These are phyloP conservation scores for Stegophylla sp. DNA, from an alignment of 2,888 invertebrate genomes.

Conservation along the genomic window DNA sequence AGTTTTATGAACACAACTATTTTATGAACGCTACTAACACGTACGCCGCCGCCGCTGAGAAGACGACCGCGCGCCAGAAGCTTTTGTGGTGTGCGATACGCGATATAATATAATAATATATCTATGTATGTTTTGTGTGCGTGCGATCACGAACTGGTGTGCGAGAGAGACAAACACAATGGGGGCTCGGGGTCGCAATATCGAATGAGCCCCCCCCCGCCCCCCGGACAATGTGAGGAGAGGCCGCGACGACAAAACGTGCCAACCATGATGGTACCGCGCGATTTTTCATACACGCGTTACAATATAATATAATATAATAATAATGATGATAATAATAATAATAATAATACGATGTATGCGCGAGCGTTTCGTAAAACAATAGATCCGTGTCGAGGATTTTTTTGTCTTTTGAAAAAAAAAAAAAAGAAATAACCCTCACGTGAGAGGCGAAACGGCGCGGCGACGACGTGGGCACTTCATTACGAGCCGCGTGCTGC, in stretches of 20 bases:
- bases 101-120: slow-evolving; percentile 16
- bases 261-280: slow-evolving; percentile 46
- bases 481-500: slow-evolving; percentile 19
- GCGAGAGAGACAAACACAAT: neutral
- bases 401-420: neutral
- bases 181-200: slow-evolving; percentile 25
- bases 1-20: slow-evolving; percentile 25
- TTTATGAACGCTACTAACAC: no score
- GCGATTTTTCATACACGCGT: slow-evolving; percentile 31
- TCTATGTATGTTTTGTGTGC: neutral
- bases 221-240: slow-evolving; percentile 52
- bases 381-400: slow-evolving; percentile 45
- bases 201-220: slow-evolving; percentile 49
- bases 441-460: slow-evolving; percentile 11
- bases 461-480: slow-evolving; percentile 18
- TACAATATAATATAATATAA: no score
- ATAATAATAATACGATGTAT: neutral
- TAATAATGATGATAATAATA: no score
- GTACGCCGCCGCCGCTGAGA: no score
- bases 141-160: neutral
- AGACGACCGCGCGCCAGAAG: neutral
- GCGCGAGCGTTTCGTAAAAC: slow-evolving; percentile 28
- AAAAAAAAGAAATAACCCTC: slow-evolving; percentile 31
- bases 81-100: neutral
- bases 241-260: slow-evolving; percentile 46